phyloP scores from a whole-genome alignment of 2,888 invertebrate species.

The Uropetala carovei region DNA sequence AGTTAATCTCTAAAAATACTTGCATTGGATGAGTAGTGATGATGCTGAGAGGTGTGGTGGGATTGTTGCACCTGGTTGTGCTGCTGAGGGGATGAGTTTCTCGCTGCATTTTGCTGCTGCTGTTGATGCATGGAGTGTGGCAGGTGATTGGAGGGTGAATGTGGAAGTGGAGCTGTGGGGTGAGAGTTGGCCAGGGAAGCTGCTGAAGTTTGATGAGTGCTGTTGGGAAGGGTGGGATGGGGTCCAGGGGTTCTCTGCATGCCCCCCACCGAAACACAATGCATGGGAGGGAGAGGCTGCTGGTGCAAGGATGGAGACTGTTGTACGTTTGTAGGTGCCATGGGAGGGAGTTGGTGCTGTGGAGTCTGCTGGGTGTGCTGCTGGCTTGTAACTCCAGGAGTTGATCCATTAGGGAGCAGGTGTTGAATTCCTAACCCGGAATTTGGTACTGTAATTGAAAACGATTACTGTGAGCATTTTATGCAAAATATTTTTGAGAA shows the following conservation, averaged over 20 bases:
- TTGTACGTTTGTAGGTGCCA: slow-evolving; percentile 43
- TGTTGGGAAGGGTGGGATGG: background rate
- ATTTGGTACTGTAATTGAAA: slow-evolving; percentile 21
- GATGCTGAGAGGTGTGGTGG: slow-evolving; percentile 1
- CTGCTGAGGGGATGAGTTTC: slow-evolving; percentile 25
- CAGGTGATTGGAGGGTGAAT: slow-evolving; percentile 70
- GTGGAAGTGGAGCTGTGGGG: slow-evolving; percentile 75
- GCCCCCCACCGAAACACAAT: background rate
- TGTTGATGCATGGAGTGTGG: slow-evolving; percentile 26
- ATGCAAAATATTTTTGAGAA: background rate
- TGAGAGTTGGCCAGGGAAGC: slow-evolving; percentile 73
- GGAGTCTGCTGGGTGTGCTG: background rate
- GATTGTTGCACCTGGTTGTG: background rate
- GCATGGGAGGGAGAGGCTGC: slow-evolving; percentile 21
- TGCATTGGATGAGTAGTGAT: slow-evolving; percentile 23
- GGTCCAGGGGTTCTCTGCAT: slow-evolving; percentile 5
- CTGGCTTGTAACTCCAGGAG: slow-evolving; percentile 10
- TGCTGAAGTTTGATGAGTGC: background rate
- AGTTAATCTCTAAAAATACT: background rate
- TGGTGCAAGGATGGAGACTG: slow-evolving; percentile 48
- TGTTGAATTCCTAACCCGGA: slow-evolving; percentile 48
- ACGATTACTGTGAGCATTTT: background rate
- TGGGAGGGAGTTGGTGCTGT: slow-evolving; percentile 20
- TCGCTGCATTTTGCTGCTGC: background rate
- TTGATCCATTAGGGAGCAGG: slow-evolving; percentile 44